Percentiles rank a stretch among this genome's conserved stretches.
Evolutionary conservation across 2,888 invertebrate genomes (phyloP).

Genomic region (Tachina grossa): DNA sequence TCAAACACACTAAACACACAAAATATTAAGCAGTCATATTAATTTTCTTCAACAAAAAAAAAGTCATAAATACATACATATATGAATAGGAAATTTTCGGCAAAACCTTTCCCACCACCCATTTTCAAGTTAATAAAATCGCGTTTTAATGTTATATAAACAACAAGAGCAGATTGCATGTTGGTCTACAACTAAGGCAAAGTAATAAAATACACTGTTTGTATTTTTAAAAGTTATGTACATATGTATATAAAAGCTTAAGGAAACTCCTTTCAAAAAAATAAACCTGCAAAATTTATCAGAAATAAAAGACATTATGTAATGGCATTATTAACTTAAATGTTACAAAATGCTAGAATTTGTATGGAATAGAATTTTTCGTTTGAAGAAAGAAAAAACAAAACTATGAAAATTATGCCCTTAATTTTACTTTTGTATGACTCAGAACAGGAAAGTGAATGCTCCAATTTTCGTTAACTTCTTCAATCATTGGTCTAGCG

Average conservation of each 20-base stretch:
- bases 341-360: too few species aligned
- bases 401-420: too few species aligned
- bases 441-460: too few species aligned
- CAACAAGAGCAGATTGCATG: slow-evolving; percentile 34
- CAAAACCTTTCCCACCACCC: neutral
- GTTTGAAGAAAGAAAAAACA: too few species aligned
- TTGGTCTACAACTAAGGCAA: neutral
- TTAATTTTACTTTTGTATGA: too few species aligned
- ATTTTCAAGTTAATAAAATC: neutral
- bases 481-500: too few species aligned
- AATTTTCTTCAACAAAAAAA: slow-evolving; percentile 10
- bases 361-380: too few species aligned
- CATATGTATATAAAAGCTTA: neutral
- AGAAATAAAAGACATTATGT: too few species aligned
- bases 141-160: neutral
- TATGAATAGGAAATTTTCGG: neutral
- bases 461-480: too few species aligned
- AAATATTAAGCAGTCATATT: neutral
- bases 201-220: neutral
- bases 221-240: neutral
- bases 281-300: neutral
- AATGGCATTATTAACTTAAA: too few species aligned
- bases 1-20: neutral
- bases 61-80: neutral
- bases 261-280: neutral